phyloP scores from a whole-genome alignment of 2,797 vertebrate genomes.

The Halcyon smyrnensis region DNA sequence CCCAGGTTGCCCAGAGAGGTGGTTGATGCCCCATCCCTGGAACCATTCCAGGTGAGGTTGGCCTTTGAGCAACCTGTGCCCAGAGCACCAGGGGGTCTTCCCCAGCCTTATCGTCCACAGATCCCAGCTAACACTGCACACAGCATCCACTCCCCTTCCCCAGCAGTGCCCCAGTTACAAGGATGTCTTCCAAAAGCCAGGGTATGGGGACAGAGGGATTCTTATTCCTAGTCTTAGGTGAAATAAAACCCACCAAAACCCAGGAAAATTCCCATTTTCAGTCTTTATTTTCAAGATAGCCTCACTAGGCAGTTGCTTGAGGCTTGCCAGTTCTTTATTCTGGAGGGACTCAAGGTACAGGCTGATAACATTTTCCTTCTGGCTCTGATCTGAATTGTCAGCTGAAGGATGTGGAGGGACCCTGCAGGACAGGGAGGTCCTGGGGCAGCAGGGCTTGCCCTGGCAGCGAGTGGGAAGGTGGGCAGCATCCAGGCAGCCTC shows the following conservation, averaged over 20 bases:
- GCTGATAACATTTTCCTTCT: not conserved
- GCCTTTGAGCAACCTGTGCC: not conserved
- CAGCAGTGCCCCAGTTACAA: not conserved
- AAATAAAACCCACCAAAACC: not conserved
- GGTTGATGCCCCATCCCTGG: not conserved
- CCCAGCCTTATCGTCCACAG: not conserved
- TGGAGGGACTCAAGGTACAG: not conserved
- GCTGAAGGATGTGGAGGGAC: fast-evolving
- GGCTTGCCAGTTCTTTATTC: not conserved
- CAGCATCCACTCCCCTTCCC: not conserved
- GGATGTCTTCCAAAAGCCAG: not conserved
- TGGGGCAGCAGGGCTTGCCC: not conserved
- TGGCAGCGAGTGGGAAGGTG: not conserved
- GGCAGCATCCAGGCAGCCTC: not conserved
- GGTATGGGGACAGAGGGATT: not conserved
- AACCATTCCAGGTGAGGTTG: not conserved
- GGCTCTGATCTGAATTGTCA: not conserved
- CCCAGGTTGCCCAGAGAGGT: not conserved
- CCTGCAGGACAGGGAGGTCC: not conserved
- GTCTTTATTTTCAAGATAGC: not conserved
- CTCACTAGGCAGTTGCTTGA: not conserved
- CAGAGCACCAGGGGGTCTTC: not conserved
- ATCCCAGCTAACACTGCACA: not conserved
- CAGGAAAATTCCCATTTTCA: not conserved
- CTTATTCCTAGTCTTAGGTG: not conserved